Conservation (phyloP, 1,140 invertebrate genomes). For the Cydia amplana region DNA sequence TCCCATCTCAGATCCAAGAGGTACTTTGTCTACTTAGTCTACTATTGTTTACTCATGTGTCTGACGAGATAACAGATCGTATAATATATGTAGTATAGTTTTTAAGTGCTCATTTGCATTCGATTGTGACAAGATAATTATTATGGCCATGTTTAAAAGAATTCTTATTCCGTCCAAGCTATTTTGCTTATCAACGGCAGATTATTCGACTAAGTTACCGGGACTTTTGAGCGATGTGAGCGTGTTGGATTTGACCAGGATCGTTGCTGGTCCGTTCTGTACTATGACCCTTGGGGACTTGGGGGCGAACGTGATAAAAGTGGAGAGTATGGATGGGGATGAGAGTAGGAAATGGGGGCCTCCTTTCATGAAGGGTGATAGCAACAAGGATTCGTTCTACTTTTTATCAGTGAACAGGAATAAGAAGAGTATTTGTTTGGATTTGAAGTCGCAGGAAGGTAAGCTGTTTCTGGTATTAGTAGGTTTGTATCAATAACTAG, state of each 20-base stretch:
- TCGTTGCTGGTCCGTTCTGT: conserved; percentile 92
- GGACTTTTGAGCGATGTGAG: conserved; percentile 81
- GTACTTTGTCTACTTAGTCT: conserved; percentile 53
- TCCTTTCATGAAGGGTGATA: conserved; percentile 85
- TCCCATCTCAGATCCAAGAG: conserved; percentile 64
- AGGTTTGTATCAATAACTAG: not conserved
- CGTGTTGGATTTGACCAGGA: conserved; percentile 91
- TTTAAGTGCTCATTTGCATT: conserved; percentile 25
- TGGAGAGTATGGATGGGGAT: conserved; percentile 91
- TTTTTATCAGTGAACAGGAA: conserved; percentile 95
- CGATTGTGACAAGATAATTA: conserved; percentile 27
- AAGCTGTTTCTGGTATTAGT: conserved; percentile 40
- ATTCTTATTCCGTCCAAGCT: not conserved
- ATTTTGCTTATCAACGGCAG: conserved; percentile 36
- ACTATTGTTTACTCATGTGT: conserved; percentile 52
- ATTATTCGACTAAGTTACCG: conserved; percentile 68
- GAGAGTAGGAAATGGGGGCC: conserved; percentile 96
- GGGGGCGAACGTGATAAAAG: conserved; percentile 96
- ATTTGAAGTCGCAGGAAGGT: conserved; percentile 86
- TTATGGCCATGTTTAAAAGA: conserved; percentile 36
- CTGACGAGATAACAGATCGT: not conserved
- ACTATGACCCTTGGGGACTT: conserved; percentile 96
- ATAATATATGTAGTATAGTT: too few relatives aligned
- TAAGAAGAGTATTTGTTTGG: conserved; percentile 95
- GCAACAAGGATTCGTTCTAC: conserved; percentile 89